Evolutionary conservation across 2,888 invertebrate genomes (phyloP).

Genomic region (Perizoma affinitatum): DNA sequence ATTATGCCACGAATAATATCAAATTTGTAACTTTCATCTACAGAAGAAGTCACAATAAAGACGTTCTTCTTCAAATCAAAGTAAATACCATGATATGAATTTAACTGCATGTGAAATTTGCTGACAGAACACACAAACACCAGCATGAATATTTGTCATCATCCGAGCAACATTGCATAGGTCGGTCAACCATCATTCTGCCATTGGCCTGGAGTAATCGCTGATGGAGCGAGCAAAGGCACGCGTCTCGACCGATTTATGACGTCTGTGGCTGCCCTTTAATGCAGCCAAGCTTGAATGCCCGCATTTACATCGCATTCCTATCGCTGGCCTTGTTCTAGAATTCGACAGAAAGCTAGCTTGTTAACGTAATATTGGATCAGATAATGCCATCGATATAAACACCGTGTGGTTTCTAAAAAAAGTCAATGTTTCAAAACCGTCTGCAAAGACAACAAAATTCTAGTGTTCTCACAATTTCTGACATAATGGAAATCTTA

Average conservation of each 20-base stretch:
- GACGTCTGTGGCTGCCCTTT: constrained; percentile 55
- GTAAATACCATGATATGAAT: no score
- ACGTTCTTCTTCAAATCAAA: no score
- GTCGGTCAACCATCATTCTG: constrained; percentile 42
- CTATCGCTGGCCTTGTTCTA: constrained; percentile 36
- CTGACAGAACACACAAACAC: constrained; percentile 29
- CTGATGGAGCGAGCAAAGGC: constrained; percentile 54
- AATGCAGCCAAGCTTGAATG: constrained; percentile 50
- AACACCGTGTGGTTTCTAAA: background rate
- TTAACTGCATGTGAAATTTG: background rate
- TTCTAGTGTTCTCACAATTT: constrained; percentile 5
- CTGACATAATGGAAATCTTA: constrained; percentile 58
- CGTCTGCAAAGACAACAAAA: background rate
- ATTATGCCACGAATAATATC: no score
- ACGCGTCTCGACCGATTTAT: constrained; percentile 58
- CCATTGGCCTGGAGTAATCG: constrained; percentile 53
- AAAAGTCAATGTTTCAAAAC: background rate
- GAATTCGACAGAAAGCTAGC: constrained; percentile 24
- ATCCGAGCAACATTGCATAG: constrained; percentile 38
- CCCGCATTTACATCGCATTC: constrained; percentile 49
- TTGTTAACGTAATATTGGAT: constrained; percentile 14
- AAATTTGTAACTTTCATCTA: no score
- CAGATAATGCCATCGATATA: background rate
- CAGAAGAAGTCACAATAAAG: no score
- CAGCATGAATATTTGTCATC: constrained; percentile 36